These are phyloP conservation scores for Halisarca cf. caerulea DNA, from an alignment of 37 sponge, comb jelly and placozoan genomes.

Conservation along the genomic window DNA sequence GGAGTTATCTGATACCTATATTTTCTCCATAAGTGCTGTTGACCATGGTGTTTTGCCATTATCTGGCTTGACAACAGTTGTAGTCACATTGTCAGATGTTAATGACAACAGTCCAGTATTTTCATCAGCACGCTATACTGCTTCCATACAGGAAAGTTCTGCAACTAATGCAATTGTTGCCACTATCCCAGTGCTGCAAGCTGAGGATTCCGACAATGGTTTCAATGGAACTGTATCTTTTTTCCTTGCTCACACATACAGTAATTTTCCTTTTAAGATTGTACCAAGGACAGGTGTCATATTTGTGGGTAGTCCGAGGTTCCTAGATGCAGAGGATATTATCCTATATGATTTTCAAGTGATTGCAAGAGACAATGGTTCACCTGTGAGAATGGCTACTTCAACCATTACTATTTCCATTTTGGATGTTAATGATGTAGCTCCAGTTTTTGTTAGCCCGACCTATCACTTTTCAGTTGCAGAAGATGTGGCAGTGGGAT, in stretches of 20 bases:
- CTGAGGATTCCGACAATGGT: background rate
- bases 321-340: background rate
- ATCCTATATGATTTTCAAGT: background rate
- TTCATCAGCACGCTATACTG: background rate
- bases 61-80: background rate
- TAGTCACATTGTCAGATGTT: background rate
- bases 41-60: background rate
- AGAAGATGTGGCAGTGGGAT: background rate
- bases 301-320: background rate
- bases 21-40: background rate
- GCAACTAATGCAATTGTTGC: background rate
- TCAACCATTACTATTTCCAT: background rate
- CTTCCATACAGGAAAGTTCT: background rate
- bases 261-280: background rate
- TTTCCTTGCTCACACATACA: background rate
- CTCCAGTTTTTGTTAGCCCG: background rate
- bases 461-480: background rate
- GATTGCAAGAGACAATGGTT: background rate
- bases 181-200: background rate
- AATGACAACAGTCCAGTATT: constrained; percentile 15
- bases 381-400: background rate
- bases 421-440: background rate
- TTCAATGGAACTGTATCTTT: background rate
- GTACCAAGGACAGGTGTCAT: background rate
- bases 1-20: background rate